Evolutionary conservation across 2,113 vertebrate species (phyloP), one percentile per base, ranked within the genome.

Genomic region (Prolemur simus): DNA sequence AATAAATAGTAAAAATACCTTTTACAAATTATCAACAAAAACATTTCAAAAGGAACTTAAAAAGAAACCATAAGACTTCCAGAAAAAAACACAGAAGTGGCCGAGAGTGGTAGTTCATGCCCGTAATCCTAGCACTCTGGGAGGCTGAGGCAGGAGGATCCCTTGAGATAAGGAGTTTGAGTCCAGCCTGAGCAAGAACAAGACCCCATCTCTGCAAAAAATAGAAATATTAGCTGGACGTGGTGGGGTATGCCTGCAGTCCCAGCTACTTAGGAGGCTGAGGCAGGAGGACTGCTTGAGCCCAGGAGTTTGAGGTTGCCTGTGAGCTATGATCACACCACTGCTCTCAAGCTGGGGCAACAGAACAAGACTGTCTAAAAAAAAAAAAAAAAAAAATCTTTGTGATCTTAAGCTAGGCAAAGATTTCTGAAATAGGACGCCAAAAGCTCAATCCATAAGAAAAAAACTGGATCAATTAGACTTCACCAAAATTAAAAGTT

Each of bases 21-120:
- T 29, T 60, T 60, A 68, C 17, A 56, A 17, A 71, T 27, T 52
- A 39, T 71, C 29, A 84, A 78, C 15, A 85, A 69, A 88, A 84
- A 78, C n/a, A 52, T 52, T 58, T 71, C 9, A 8, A 54, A 54
- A 54, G 17, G 52, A 54, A 54, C 52, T 54, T 54, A 17, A 54
- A 54, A 54, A 54, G 52, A 17, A 54, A 54, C 52, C 52, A 18
- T 18, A 54, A 54, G 18, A 54, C 17, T 18, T 54, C 52, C 18
- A 54, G 52, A 54, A 54, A 17, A 54, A 54, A 54, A 18, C 52
- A 54, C 52, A 54, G 17, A 54, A 6, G 52, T 58, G 69, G 37
- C 23, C 3, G 0, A 42, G 42, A 10, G 1, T 4, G 3, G 25
- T 45, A 25, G 71, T 25, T 74, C 71, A 74, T 0, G 0, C 71